Base-by-base conservation (phyloP, 2,888 invertebrate genomes). In the Drosophila pegasa region DNA sequence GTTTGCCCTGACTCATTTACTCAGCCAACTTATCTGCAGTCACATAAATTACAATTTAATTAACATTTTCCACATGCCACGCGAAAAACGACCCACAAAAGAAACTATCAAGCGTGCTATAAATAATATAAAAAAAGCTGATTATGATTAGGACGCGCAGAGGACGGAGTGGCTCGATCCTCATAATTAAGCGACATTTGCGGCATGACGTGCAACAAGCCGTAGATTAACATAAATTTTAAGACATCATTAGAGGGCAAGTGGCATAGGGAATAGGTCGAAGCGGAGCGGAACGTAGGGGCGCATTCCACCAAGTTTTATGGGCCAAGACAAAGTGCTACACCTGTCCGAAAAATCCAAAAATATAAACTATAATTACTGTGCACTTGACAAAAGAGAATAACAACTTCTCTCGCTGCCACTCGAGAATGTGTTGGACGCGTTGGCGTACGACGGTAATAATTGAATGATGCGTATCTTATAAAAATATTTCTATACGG, bases 181-280 rank as follows among this genome's bases (percentile, higher is more conserved):
- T 80, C 75, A 87, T 85, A 88, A 88, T 88, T 87, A 88, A 85
- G 84, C 87, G 85, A 88, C 88, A 86, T 85, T 88, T 88, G 84
- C 71, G 75, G 81, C 88, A 83, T 87, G 88, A 86, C 87, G 72
- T 83, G 84, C 88, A 80, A 83, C 84, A 78, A 75, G 74, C 61
- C 54, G 47, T 64, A 77, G 87, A 88, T 88, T 85, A 85, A 80
- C 88, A 85, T 85, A 83, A 80, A 87, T 85, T 88, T 86, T 52
- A 68, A 75, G 72, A 57, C 78, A 66, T 77, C 67, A 67, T 75
- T 69, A 61, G 61, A 72, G 27, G 29, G 18, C 29, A 52, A n/a
- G 10, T 3, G 14, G n/a, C 25, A 18, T 14, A 45, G 35, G 20
- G n/a, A 29, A 18, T 14, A 45, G 35, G 20, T 7, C 10, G 33